phyloP scores from a whole-genome alignment of 2,888 invertebrate species.

The Nudaria mundana region DNA sequence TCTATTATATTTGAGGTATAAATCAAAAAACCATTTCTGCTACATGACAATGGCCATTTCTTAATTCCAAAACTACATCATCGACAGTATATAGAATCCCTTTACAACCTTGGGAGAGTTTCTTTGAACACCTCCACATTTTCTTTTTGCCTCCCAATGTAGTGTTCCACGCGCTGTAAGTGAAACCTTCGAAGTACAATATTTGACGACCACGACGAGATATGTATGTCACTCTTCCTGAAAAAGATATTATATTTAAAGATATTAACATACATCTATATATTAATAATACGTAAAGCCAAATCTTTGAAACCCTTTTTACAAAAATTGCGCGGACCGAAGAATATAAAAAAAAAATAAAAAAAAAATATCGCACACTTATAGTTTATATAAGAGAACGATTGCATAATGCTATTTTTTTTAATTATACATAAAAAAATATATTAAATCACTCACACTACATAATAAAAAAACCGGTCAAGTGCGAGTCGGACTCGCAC shows the following conservation, averaged over 20 bases:
- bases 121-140: conserved; percentile 9
- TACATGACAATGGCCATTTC: conserved; percentile 3
- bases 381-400: too few relatives aligned
- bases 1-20: too few relatives aligned
- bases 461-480: too few relatives aligned
- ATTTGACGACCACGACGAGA: neutral
- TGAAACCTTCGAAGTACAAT: conserved; percentile 1
- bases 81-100: neutral
- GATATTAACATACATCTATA: neutral
- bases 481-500: too few relatives aligned
- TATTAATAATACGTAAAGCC: neutral
- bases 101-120: conserved; percentile 3
- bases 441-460: too few relatives aligned
- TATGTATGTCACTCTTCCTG: neutral
- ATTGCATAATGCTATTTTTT: too few relatives aligned
- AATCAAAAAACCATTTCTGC: conserved; percentile 3
- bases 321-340: too few relatives aligned
- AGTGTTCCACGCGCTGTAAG: conserved; percentile 1
- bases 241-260: neutral
- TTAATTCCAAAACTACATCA: neutral
- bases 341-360: too few relatives aligned
- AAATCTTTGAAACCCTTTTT: too few relatives aligned
- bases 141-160: neutral
- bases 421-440: too few relatives aligned
- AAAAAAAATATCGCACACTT: too few relatives aligned